Evolutionary conservation across 2,797 vertebrate species (phyloP).

Genomic region (Gila robusta): DNA sequence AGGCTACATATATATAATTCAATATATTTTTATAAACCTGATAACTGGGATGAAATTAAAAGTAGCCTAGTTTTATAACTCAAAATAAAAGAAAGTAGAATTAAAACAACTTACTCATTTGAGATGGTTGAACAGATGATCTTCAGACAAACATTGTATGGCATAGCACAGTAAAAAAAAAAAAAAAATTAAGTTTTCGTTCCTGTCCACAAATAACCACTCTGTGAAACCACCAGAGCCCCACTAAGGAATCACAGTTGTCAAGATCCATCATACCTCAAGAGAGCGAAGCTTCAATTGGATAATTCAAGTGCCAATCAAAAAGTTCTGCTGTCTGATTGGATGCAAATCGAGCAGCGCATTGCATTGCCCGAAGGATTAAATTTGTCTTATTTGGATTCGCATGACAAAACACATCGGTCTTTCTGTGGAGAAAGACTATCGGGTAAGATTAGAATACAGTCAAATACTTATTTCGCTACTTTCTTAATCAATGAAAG

Average conservation of each 20-base stretch:
- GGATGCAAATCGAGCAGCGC: neutral
- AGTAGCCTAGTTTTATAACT: neutral
- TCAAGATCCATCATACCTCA: neutral
- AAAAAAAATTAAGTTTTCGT: neutral
- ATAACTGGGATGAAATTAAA: neutral
- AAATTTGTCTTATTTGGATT: neutral
- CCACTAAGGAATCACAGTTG: neutral
- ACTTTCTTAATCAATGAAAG: neutral
- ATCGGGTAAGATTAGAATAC: neutral
- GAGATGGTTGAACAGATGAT: neutral
- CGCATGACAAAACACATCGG: neutral
- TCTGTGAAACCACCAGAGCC: neutral
- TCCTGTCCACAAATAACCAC: neutral
- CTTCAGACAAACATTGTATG: neutral
- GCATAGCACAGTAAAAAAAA: neutral
- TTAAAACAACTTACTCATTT: constrained; percentile 28
- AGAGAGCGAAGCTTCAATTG: constrained; percentile 16
- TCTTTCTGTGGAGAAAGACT: neutral
- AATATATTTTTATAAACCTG: neutral
- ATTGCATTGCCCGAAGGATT: neutral
- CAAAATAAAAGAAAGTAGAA: neutral
- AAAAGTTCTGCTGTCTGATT: constrained; percentile 8
- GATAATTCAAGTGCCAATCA: constrained; percentile 21
- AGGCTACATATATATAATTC: neutral
- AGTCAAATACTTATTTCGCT: neutral